Conservation (phyloP, 2,888 invertebrate species). For the Dryococelus australis region DNA sequence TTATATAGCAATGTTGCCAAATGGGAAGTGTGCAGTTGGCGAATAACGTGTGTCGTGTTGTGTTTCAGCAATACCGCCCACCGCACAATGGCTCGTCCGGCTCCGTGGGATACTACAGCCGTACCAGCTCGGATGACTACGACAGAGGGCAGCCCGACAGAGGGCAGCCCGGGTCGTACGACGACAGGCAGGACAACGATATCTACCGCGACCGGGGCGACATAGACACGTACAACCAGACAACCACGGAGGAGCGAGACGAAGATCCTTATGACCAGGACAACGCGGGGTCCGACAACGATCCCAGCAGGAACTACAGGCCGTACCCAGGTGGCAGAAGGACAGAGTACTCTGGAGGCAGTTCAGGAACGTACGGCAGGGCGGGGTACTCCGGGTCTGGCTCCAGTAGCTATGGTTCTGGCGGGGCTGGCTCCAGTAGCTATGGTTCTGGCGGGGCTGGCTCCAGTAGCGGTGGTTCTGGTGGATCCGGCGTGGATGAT, state of each 20-base stretch:
- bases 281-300: neutral
- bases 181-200: neutral
- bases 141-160: conserved; percentile 1
- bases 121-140: neutral
- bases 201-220: neutral
- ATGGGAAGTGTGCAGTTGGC: neutral
- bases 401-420: neutral
- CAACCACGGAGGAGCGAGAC: neutral
- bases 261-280: neutral
- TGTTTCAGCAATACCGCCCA: neutral
- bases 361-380: conserved; percentile 25
- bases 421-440: neutral
- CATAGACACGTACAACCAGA: neutral
- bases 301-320: neutral
- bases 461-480: neutral
- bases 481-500: no score
- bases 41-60: neutral
- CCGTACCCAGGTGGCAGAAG: neutral
- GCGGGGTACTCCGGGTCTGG: neutral
- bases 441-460: neutral
- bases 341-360: conserved; percentile 22
- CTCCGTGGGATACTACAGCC: neutral
- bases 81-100: neutral
- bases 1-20: neutral
- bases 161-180: neutral